Percentiles rank a stretch among this genome's conserved stretches.
These are phyloP conservation scores for Arizona elegans DNA, from an alignment of 2,113 vertebrate species.

Conservation along the genomic window DNA sequence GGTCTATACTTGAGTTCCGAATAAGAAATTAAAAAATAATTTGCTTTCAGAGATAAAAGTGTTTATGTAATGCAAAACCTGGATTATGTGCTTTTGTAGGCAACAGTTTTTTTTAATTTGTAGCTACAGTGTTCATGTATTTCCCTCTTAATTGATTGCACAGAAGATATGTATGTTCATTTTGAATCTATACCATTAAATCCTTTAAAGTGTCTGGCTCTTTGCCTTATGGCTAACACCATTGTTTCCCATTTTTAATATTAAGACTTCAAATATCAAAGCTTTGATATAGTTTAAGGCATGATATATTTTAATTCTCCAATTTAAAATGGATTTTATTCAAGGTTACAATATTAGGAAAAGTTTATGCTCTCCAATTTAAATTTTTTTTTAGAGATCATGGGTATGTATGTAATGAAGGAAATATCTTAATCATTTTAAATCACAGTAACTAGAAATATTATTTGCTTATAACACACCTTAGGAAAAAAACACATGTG, in stretches of 20 bases:
- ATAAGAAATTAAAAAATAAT: not conserved
- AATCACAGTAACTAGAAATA: constrained; percentile 41
- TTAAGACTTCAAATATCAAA: not conserved
- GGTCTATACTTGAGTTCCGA: not conserved
- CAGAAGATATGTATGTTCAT: not conserved
- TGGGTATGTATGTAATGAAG: not conserved
- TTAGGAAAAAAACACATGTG: not conserved
- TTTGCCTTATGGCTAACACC: not conserved
- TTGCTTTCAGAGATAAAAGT: not conserved
- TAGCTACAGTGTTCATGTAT: not conserved
- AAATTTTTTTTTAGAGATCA: constrained; percentile 4
- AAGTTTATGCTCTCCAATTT: constrained; percentile 15
- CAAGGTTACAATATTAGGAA: not conserved
- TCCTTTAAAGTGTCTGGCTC: not conserved
- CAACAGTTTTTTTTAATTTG: not conserved
- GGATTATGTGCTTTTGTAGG: not conserved
- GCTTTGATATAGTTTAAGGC: not conserved
- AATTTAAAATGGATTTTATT: not conserved
- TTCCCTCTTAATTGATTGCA: not conserved
- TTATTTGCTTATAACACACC: constrained; percentile 26
- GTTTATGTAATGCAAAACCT: not conserved
- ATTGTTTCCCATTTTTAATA: not conserved
- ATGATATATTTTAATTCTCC: not conserved
- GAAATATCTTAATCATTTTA: constrained; percentile 30
- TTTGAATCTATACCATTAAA: not conserved